Percentiles rank a stretch among this genome's conserved stretches.
These are phyloP conservation scores for Calliphora vicina DNA, from an alignment of 1,140 invertebrate species.

Conservation along the genomic window DNA sequence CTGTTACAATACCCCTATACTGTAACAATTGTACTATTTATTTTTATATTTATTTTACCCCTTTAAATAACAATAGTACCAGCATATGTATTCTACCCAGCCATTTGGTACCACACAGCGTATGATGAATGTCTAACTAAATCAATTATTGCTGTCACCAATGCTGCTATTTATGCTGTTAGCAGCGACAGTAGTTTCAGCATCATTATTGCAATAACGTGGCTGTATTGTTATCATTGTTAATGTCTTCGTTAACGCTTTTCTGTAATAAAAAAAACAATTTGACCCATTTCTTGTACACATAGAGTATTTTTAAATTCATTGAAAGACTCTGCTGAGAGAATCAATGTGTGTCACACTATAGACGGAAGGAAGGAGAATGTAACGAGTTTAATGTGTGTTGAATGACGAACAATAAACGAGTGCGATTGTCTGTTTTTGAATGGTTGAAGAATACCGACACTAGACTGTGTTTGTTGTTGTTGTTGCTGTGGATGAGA, in stretches of 20 bases:
- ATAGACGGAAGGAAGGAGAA: background rate
- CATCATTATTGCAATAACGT: background rate
- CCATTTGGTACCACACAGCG: background rate
- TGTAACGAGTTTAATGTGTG: background rate
- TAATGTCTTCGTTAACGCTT: constrained; percentile 20
- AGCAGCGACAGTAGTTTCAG: background rate
- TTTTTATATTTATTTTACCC: no score
- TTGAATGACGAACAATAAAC: background rate
- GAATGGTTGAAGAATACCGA: constrained; percentile 2
- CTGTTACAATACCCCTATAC: no score
- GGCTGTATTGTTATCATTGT: background rate
- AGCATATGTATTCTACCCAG: no score
- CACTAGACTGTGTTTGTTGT: background rate
- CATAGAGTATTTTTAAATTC: background rate
- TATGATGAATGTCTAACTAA: background rate
- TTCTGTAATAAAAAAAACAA: background rate
- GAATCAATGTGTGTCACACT: background rate
- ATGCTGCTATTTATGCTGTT: background rate
- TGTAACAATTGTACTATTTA: no score
- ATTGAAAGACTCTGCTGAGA: background rate
- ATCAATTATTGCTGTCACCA: background rate
- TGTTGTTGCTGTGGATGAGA: background rate
- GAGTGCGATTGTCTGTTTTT: background rate
- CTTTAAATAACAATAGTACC: no score
- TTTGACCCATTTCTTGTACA: background rate